Percentiles rank a stretch among this genome's conserved stretches.
phyloP scores from a whole-genome alignment of 2,888 invertebrate genomes.

The Drosophila pegasa region DNA sequence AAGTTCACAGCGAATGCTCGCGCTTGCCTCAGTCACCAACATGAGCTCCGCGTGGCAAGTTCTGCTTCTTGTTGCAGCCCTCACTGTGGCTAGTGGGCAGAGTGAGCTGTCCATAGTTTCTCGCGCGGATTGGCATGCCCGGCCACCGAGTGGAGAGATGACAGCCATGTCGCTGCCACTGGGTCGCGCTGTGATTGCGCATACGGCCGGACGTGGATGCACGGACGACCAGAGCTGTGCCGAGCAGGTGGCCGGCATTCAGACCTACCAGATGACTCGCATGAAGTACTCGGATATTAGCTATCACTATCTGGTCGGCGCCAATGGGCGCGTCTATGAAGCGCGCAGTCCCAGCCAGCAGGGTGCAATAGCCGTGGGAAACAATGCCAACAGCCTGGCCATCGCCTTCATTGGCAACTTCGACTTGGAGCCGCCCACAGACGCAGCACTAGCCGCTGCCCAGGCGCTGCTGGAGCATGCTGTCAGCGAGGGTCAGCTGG shows the following conservation, averaged over 20 bases:
- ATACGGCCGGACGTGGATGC: slow-evolving; percentile 88
- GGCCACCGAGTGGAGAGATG: slow-evolving; percentile 85
- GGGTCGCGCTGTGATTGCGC: slow-evolving; percentile 87
- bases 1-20: slow-evolving; percentile 31
- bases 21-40: slow-evolving; percentile 44
- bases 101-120: slow-evolving; percentile 85
- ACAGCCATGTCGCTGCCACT: slow-evolving; percentile 85
- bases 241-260: slow-evolving; percentile 86
- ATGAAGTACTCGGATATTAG: slow-evolving; percentile 88
- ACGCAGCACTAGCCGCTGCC: slow-evolving; percentile 87
- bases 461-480: slow-evolving; percentile 87
- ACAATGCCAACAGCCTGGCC: slow-evolving; percentile 88
- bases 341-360: slow-evolving; percentile 89
- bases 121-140: slow-evolving; percentile 88
- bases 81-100: slow-evolving; percentile 26
- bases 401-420: slow-evolving; percentile 91
- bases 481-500: slow-evolving; percentile 87
- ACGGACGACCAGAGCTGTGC: slow-evolving; percentile 85
- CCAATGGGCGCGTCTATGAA: slow-evolving; percentile 90
- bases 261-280: slow-evolving; percentile 88
- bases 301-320: slow-evolving; percentile 92
- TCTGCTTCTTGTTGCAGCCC: slow-evolving; percentile 11
- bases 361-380: slow-evolving; percentile 89
- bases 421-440: slow-evolving; percentile 86
- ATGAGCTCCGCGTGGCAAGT: slow-evolving; percentile 43